A percentile compares a stretch with the other conserved stretches of the same genome.
Conservation (phyloP, 2,113 vertebrate genomes). For the Corvus cornix region DNA sequence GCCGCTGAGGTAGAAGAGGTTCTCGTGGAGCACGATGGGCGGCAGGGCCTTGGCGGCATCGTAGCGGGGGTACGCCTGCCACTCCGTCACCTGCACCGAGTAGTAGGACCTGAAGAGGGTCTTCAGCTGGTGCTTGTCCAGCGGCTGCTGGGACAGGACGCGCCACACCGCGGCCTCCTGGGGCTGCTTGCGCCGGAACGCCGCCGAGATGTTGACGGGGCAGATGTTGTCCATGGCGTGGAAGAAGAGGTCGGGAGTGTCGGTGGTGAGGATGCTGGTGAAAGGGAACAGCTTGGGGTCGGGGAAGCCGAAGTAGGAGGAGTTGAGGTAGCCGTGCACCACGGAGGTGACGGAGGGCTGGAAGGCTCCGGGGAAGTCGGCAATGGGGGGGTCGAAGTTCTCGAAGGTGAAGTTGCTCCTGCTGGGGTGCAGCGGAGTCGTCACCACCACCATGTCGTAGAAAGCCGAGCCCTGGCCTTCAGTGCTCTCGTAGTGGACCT, state of each 20-base stretch:
- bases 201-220: constrained; percentile 87
- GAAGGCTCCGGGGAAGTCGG: constrained; percentile 78
- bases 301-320: constrained; percentile 90
- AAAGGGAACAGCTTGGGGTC: constrained; percentile 96
- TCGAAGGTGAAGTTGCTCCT: constrained; percentile 82
- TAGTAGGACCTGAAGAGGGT: constrained; percentile 97
- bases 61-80: constrained; percentile 87
- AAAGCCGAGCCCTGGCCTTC: constrained; percentile 72
- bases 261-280: constrained; percentile 87
- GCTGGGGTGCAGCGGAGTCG: constrained; percentile 82
- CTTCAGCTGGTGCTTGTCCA: constrained; percentile 89
- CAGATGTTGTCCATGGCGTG: constrained; percentile 88
- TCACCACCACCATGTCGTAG: constrained; percentile 92
- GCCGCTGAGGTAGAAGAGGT: constrained; percentile 92
- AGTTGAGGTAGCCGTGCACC: constrained; percentile 96
- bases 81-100: constrained; percentile 91
- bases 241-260: constrained; percentile 85
- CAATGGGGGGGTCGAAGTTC: constrained; percentile 79
- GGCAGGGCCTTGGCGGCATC: constrained; percentile 79
- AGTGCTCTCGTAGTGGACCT: constrained; percentile 78
- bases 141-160: constrained; percentile 84
- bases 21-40: constrained; percentile 85
- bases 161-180: constrained; percentile 94
- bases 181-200: constrained; percentile 91
- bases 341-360: constrained; percentile 87